Evolutionary conservation across 2,797 vertebrate genomes (phyloP).

Genomic region (Garrulus glandarius): DNA sequence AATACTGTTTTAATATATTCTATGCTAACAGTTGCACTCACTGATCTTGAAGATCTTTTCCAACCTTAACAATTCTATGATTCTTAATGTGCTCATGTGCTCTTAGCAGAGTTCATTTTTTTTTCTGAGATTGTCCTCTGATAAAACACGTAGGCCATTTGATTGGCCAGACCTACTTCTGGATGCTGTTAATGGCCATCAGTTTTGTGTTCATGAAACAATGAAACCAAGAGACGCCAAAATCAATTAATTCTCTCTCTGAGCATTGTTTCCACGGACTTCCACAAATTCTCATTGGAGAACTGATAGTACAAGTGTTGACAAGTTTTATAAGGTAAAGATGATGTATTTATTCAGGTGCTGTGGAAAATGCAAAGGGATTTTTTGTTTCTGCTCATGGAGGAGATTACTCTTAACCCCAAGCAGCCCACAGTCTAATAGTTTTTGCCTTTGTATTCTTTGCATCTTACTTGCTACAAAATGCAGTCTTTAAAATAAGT

Average conservation of each 20-base stretch:
- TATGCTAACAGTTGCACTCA: accelerated
- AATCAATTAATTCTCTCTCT: neutral
- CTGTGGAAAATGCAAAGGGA: neutral
- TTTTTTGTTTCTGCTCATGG: neutral
- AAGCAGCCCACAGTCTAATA: neutral
- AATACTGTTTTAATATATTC: neutral
- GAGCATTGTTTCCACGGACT: neutral
- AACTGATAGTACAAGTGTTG: neutral
- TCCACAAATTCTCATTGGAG: neutral
- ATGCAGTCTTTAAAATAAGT: neutral
- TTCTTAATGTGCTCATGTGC: neutral
- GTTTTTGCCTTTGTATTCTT: neutral
- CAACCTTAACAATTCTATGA: neutral
- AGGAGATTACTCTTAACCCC: neutral
- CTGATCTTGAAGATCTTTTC: neutral
- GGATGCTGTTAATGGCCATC: neutral
- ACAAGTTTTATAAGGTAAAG: neutral
- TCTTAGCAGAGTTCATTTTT: neutral
- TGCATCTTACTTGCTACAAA: neutral
- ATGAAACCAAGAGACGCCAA: neutral
- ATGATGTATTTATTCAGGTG: neutral
- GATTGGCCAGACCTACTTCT: neutral
- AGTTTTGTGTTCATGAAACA: neutral
- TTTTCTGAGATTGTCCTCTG: neutral
- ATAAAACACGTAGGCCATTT: neutral